Evolutionary conservation across 2,113 vertebrate species (phyloP).

Genomic region (Pelecanoides urinatrix): DNA sequence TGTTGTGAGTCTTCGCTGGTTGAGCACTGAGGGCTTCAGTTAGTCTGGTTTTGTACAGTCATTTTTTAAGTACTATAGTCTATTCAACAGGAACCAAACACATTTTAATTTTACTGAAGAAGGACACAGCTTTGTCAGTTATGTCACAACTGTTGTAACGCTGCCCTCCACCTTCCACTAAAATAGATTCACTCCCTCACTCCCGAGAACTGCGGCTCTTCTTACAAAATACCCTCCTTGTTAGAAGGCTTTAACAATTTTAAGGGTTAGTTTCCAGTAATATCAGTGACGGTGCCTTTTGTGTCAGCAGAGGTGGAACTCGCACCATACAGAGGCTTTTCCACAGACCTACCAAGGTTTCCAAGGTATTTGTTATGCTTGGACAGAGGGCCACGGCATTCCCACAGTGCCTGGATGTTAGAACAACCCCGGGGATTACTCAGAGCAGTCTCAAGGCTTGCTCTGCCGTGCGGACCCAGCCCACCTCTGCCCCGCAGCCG

Average conservation of each 20-base stretch:
- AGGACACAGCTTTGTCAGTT: constrained; percentile 1
- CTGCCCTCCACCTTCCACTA: neutral
- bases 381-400: neutral
- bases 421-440: neutral
- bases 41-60: neutral
- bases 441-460: neutral
- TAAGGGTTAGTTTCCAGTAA: neutral
- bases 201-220: neutral
- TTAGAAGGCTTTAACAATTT: neutral
- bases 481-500: accelerated
- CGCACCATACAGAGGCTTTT: neutral
- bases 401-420: neutral
- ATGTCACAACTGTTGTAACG: neutral
- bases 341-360: neutral
- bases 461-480: accelerated
- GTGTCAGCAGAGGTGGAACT: neutral
- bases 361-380: neutral
- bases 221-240: neutral
- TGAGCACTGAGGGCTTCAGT: neutral
- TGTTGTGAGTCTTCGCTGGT: constrained; percentile 16
- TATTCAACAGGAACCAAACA: neutral
- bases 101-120: neutral
- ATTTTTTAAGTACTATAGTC: neutral
- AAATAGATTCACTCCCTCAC: neutral
- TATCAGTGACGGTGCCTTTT: neutral